These are phyloP conservation scores for Microctonus brassicae DNA, from an alignment of 2,888 invertebrate genomes.

Conservation along the genomic window DNA sequence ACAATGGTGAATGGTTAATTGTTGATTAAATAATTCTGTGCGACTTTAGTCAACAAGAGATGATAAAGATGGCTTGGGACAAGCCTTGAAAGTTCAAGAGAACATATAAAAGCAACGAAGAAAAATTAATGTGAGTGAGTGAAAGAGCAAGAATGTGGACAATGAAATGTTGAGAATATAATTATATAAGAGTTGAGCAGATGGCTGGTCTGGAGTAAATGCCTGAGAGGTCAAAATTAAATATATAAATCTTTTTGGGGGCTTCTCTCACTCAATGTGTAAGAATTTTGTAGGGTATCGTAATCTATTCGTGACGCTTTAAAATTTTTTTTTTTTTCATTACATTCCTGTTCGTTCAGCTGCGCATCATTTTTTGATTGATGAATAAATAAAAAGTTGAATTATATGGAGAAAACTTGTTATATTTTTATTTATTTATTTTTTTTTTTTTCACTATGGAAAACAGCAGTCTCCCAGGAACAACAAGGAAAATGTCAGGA, in stretches of 20 bases:
- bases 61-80: not conserved
- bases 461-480: constrained; percentile 4
- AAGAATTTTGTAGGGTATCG: constrained; percentile 23
- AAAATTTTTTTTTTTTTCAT: not conserved
- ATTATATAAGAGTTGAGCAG: constrained; percentile 12
- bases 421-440: not conserved
- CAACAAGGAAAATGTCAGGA: not conserved
- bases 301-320: constrained; percentile 22
- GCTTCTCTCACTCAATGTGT: not conserved
- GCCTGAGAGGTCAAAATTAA: constrained; percentile 7
- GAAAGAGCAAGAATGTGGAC: not conserved
- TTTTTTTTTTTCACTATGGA: no score
- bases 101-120: not conserved
- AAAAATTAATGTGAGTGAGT: not conserved
- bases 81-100: not conserved
- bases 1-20: not conserved
- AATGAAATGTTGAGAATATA: not conserved
- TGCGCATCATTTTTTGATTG: not conserved
- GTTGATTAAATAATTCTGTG: not conserved
- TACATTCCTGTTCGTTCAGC: not conserved
- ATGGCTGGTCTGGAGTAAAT: constrained; percentile 2
- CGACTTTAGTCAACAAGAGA: not conserved
- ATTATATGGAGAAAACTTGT: not conserved
- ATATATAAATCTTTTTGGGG: constrained; percentile 20
- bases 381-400: not conserved